A percentile compares a stretch with the other conserved stretches of the same genome.
These are phyloP conservation scores for Alligator sinensis DNA, from an alignment of 2,113 vertebrate genomes.

Conservation along the genomic window DNA sequence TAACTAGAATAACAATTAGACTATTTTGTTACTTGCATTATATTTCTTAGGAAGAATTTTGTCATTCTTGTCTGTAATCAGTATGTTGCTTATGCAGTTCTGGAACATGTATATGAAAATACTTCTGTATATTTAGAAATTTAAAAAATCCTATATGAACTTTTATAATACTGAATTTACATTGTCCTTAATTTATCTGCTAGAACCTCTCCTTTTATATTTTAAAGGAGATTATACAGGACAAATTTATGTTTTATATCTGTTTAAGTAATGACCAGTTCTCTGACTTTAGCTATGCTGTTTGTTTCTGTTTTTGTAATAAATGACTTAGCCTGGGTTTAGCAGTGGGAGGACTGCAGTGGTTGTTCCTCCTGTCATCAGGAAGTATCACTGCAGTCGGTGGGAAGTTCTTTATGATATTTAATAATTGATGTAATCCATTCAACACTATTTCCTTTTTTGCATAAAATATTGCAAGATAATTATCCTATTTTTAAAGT, in stretches of 20 bases:
- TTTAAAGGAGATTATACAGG: background rate
- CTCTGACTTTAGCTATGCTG: background rate
- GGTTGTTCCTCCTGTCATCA: background rate
- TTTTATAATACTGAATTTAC: background rate
- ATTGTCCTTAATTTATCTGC: background rate
- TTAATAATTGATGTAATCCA: background rate
- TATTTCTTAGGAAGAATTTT: background rate
- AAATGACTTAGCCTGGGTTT: constrained; percentile 16
- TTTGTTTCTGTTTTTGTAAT: constrained; percentile 15
- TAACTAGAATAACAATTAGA: background rate
- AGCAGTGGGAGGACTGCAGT: constrained; percentile 47
- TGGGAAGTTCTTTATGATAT: background rate
- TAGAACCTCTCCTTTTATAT: background rate
- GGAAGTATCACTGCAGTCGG: constrained; percentile 52
- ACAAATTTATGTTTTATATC: background rate
- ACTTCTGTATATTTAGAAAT: background rate
- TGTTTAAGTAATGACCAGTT: background rate
- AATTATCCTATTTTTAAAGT: background rate
- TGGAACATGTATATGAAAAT: constrained; percentile 1
- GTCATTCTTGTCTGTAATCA: constrained; percentile 1
- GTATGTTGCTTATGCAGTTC: constrained; percentile 1
- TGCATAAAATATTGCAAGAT: background rate
- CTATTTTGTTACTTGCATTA: constrained; percentile 29
- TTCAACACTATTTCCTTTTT: background rate
- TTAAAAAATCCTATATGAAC: background rate